phyloP scores from a whole-genome alignment of 2,113 vertebrate species.

The Heptranchias perlo region DNA sequence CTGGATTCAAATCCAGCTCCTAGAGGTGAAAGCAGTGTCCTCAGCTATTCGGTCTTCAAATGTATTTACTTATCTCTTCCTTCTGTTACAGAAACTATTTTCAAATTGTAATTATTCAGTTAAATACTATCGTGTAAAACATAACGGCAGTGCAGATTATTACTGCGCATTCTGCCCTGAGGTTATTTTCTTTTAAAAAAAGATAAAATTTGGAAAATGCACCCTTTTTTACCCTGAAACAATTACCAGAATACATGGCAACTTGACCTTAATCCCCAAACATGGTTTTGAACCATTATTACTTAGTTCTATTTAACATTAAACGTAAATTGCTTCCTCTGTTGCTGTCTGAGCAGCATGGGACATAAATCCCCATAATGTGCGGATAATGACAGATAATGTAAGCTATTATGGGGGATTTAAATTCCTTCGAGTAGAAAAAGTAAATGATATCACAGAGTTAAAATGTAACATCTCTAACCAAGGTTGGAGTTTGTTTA shows the following conservation, averaged over 20 bases:
- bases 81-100: not conserved
- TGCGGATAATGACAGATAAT: conserved; percentile 34
- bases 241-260: conserved; percentile 33
- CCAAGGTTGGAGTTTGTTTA: conserved; percentile 15
- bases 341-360: conserved; percentile 34
- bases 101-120: not conserved
- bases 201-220: conserved; percentile 31
- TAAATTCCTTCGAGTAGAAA: conserved; percentile 25
- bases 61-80: not conserved
- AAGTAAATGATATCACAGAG: conserved; percentile 26
- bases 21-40: not conserved
- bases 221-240: not conserved
- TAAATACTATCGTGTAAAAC: not conserved
- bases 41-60: not conserved
- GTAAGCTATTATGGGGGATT: conserved; percentile 36
- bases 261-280: conserved; percentile 38
- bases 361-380: conserved; percentile 35
- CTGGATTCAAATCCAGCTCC: not conserved
- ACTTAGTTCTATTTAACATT: conserved; percentile 36
- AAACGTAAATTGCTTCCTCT: conserved; percentile 36
- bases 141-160: not conserved
- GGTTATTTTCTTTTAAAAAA: conserved; percentile 9
- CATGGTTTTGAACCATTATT: conserved; percentile 35
- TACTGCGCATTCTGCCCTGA: not conserved
- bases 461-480: not conserved